phyloP scores from a whole-genome alignment of 2,888 invertebrate genomes.

The Acronicta psi region DNA sequence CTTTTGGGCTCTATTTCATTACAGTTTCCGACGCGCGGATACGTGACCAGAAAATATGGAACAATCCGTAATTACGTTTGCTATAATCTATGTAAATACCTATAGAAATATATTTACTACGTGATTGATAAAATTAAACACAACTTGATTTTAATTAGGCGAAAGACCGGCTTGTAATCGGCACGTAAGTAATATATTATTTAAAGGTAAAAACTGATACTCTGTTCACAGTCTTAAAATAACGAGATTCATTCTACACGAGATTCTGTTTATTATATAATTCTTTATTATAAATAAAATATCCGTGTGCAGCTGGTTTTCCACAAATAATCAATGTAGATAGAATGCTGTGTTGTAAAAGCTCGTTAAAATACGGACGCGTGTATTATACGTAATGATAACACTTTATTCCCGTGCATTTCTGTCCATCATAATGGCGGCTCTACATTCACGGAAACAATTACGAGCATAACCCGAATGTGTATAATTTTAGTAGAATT shows the following conservation, averaged over 20 bases:
- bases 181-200: no score
- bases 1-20: constrained; percentile 59
- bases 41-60: constrained; percentile 65
- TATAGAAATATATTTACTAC: constrained; percentile 9
- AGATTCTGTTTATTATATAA: no score
- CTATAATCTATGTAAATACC: constrained; percentile 31
- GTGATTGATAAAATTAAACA: constrained; percentile 6
- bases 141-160: background rate
- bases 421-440: background rate
- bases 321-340: background rate
- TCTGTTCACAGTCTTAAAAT: no score
- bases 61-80: constrained; percentile 47
- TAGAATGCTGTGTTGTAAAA: background rate
- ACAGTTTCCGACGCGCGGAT: constrained; percentile 49
- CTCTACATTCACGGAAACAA: background rate
- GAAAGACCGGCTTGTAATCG: background rate
- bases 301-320: background rate
- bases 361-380: constrained; percentile 1
- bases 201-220: no score
- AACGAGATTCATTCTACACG: no score
- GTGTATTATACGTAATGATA: background rate
- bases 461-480: background rate
- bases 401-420: background rate
- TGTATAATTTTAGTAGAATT: no score
- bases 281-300: background rate